Evolutionary conservation across 2,113 vertebrate genomes (phyloP).

Genomic region (Sylvietta virens): DNA sequence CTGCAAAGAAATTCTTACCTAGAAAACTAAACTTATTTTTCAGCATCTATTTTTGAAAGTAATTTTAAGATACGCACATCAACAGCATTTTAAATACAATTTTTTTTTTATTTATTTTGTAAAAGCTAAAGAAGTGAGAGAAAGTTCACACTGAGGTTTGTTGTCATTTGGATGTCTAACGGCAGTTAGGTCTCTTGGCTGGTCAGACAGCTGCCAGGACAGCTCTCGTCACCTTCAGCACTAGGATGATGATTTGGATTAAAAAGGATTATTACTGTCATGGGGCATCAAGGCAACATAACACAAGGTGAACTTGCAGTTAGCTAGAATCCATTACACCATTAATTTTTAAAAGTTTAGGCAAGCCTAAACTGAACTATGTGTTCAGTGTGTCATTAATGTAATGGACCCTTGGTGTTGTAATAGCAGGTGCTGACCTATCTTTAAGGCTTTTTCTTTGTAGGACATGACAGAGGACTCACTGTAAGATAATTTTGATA

Average conservation of each 20-base stretch:
- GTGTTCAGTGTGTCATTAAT: background rate
- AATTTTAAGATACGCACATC: background rate
- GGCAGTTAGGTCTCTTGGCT: background rate
- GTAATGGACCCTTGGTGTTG: background rate
- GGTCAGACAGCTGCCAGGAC: slow-evolving; percentile 13
- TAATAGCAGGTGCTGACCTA: background rate
- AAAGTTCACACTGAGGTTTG: background rate
- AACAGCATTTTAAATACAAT: background rate
- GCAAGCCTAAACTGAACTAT: background rate
- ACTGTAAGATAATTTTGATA: background rate
- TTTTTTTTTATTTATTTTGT: background rate
- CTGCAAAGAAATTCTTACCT: background rate
- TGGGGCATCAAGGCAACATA: background rate
- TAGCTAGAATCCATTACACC: background rate
- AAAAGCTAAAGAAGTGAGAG: background rate
- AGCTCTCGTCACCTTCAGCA: background rate
- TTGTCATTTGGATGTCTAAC: background rate
- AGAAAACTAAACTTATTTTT: background rate
- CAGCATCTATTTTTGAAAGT: background rate
- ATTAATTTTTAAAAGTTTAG: background rate
- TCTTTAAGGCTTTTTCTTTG: background rate
- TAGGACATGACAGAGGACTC: background rate
- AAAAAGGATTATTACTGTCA: background rate
- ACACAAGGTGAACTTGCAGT: background rate
- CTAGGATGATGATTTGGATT: background rate